Percentiles rank a stretch among this genome's conserved stretches.
Conservation (phyloP, 1,140 invertebrate genomes). For the Zelostemma sp. region DNA sequence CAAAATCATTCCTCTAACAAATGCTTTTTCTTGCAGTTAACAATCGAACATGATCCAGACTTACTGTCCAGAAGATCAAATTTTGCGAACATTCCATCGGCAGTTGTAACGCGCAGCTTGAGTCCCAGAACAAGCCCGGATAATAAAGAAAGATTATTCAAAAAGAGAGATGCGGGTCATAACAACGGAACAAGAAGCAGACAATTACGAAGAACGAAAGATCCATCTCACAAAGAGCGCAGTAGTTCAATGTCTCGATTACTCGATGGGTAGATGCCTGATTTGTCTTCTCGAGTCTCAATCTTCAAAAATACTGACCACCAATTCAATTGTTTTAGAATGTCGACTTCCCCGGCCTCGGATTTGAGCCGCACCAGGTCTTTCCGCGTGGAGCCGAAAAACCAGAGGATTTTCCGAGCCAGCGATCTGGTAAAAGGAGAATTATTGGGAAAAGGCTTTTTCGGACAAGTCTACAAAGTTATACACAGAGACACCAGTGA, state of each 20-base stretch:
- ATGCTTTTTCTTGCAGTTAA: conserved; percentile 72
- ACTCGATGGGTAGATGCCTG: conserved; percentile 77
- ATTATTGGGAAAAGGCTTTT: conserved; percentile 92
- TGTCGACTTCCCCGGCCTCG: conserved; percentile 67
- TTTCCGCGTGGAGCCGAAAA: conserved; percentile 85
- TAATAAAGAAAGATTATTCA: conserved; percentile 77
- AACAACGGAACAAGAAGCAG: conserved; percentile 71
- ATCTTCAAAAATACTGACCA: too few species aligned
- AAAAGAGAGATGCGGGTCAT: conserved; percentile 77
- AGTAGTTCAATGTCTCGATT: conserved; percentile 88
- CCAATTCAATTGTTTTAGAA: conserved; percentile 56
- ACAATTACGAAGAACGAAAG: conserved; percentile 71
- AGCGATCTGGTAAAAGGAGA: conserved; percentile 91
- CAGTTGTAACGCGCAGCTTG: conserved; percentile 59
- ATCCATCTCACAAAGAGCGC: conserved; percentile 79
- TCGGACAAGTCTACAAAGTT: conserved; percentile 92
- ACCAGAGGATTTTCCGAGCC: conserved; percentile 89
- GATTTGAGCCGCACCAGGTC: conserved; percentile 89
- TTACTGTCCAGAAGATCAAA: conserved; percentile 71
- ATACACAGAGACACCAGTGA: conserved; percentile 91
- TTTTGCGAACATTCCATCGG: conserved; percentile 62
- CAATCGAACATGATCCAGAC: conserved; percentile 90
- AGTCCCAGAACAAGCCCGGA: conserved; percentile 66
- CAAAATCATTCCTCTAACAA: too few species aligned
- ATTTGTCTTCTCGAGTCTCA: conserved; percentile 1